Base-by-base conservation (phyloP, 2,797 vertebrate genomes). In the Rhinoraja longicauda region DNA sequence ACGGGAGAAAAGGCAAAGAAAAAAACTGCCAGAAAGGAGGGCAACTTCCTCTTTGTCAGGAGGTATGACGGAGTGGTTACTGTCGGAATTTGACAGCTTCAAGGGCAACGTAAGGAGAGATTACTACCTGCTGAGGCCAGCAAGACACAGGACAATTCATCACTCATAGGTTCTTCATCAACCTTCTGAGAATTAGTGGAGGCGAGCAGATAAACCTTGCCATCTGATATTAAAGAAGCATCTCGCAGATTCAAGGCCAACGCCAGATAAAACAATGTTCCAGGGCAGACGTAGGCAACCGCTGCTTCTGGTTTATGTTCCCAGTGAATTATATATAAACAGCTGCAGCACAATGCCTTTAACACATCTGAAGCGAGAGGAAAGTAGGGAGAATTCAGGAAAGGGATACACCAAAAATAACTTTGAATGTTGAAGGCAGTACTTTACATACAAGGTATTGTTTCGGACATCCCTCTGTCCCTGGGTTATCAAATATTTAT, bases 1-100 rank as follows among this genome's bases (percentile, higher is more conserved):
- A 64, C 13, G 8, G 0, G 82, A 86, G 82, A 59, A n/a, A 29
- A 86, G 0, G 29, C 45, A 53, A 36, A n/a, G n/a, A n/a, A n/a
- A n/a, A n/a, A n/a, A 36, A 5, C 81, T 57, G 81, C 45, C 26
- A 57, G 81, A 59, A 84, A 84, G 53, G 29, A 86, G 32, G 29
- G 10, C 82, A 86, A 64, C 57, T 86, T 86, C 17, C 82, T n/a
- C 29, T 86, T 86, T 86, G 57, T 86, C 82, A 86, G 82, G 64
- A n/a, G 4, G n/a, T 86, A 86, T 86, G 59, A 86, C 82, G 8
- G 82, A 86, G 57, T 64, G 82, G 82, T 86, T 86, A n/a, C 15
- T 62, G 29, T 64, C n/a, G 29, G 4, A 86, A 86, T 21, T 86
- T 62, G 82, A 86, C 13, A 5, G 57, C 29, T 59, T 62, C 82